Percentiles rank a stretch among this genome's conserved stretches.
These are phyloP conservation scores for Gymnarchus niloticus DNA, from an alignment of 2,113 vertebrate genomes.

Conservation along the genomic window DNA sequence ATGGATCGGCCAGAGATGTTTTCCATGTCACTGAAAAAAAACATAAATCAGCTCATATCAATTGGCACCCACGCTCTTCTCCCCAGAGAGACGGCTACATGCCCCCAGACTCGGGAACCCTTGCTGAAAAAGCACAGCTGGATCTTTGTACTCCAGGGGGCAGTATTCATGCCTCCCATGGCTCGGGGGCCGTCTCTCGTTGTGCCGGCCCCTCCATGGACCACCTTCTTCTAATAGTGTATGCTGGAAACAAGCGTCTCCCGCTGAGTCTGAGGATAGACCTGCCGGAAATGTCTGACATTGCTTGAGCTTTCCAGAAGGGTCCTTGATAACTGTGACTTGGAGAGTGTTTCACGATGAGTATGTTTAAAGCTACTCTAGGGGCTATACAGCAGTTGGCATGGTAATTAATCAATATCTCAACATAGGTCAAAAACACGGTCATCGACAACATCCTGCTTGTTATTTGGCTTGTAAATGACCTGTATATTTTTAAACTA, in stretches of 20 bases:
- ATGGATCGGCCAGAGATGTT: too few species aligned
- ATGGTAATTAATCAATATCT: neutral
- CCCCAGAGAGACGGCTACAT: neutral
- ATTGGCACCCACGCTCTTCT: neutral
- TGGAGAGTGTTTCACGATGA: neutral
- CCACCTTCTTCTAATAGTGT: conserved; percentile 6
- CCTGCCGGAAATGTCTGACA: conserved; percentile 12
- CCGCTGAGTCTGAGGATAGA: neutral
- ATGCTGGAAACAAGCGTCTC: neutral
- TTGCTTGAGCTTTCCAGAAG: neutral
- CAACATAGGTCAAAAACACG: neutral
- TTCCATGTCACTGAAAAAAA: too few species aligned
- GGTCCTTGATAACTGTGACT: neutral
- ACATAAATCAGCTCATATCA: too few species aligned
- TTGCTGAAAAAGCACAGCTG: neutral
- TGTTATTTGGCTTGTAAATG: neutral
- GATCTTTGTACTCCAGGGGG: too few species aligned
- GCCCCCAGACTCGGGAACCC: neutral
- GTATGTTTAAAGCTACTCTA: neutral
- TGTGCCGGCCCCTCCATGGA: neutral
- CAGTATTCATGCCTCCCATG: too few species aligned
- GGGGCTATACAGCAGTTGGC: neutral
- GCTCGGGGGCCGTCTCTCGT: too few species aligned
- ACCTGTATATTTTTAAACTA: neutral
- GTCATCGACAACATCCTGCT: neutral